phyloP scores from a whole-genome alignment of 2,888 invertebrate species.

The Pammene aurita region DNA sequence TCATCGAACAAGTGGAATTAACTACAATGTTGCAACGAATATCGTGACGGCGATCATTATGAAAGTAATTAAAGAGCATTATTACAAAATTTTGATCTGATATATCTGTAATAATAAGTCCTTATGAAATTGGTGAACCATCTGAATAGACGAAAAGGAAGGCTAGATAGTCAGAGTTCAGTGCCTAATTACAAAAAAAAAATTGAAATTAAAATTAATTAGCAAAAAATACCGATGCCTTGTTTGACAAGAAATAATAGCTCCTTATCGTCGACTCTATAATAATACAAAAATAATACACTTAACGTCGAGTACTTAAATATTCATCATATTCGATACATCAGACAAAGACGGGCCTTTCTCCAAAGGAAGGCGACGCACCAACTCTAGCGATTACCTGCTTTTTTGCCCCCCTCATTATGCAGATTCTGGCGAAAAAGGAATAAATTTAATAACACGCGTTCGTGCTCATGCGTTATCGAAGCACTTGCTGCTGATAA shows the following conservation, averaged over 20 bases:
- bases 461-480: slow-evolving; percentile 82
- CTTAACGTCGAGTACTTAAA: slow-evolving; percentile 58
- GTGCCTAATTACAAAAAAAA: slow-evolving; percentile 29
- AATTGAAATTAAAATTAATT: slow-evolving; percentile 11
- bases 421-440: slow-evolving; percentile 82
- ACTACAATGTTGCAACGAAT: slow-evolving; percentile 24
- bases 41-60: slow-evolving; percentile 21
- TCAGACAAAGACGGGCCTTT: slow-evolving; percentile 72
- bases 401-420: slow-evolving; percentile 80
- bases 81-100: slow-evolving; percentile 9
- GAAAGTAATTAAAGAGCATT: slow-evolving; percentile 23
- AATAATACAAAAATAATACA: slow-evolving; percentile 66
- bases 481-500: slow-evolving; percentile 82
- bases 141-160: background rate
- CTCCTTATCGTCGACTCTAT: slow-evolving; percentile 65
- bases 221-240: slow-evolving; percentile 29
- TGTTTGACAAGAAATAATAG: slow-evolving; percentile 70
- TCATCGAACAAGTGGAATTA: slow-evolving; percentile 24
- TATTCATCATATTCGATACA: slow-evolving; percentile 70
- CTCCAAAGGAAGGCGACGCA: slow-evolving; percentile 73
- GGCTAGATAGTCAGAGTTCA: slow-evolving; percentile 21
- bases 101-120: slow-evolving; percentile 21
- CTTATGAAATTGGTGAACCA: background rate
- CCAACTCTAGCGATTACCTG: slow-evolving; percentile 78
- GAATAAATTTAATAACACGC: slow-evolving; percentile 83